phyloP scores from a whole-genome alignment of 1,140 invertebrate genomes.

The Tribolium madens region DNA sequence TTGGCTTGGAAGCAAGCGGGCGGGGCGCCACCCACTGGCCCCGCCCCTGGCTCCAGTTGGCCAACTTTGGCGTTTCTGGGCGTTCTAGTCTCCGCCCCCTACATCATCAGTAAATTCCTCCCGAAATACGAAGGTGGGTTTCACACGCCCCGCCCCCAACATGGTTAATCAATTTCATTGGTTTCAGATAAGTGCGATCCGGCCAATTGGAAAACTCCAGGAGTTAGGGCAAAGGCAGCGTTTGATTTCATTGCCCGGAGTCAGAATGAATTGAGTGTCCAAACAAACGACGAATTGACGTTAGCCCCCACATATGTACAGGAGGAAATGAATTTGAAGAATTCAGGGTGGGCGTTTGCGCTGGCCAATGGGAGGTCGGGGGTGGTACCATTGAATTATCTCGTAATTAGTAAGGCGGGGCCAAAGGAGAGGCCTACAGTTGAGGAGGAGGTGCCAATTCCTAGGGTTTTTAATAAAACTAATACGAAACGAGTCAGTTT shows the following conservation, averaged over 20 bases:
- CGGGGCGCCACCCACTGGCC: conserved; percentile 65
- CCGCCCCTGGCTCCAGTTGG: conserved; percentile 69
- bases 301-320: conserved; percentile 88
- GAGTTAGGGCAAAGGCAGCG: conserved; percentile 78
- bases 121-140: conserved; percentile 63
- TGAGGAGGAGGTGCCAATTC: conserved; percentile 33
- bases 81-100: conserved; percentile 89
- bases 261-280: conserved; percentile 83
- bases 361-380: conserved; percentile 78
- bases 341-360: conserved; percentile 82
- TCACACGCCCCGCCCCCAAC: neutral
- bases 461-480: conserved; percentile 52
- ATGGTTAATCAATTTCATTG: neutral
- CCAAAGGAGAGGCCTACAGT: neutral
- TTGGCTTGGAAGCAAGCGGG: conserved; percentile 72
- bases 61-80: conserved; percentile 85
- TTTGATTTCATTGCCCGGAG: conserved; percentile 82
- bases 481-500: conserved; percentile 63
- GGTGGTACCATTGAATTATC: conserved; percentile 85
- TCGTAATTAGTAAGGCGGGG: conserved; percentile 65
- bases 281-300: conserved; percentile 80
- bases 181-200: conserved; percentile 72
- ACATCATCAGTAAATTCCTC: conserved; percentile 90
- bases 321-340: conserved; percentile 72
- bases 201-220: conserved; percentile 77